Evolutionary conservation across 1,140 invertebrate genomes (phyloP).

Genomic region (Trinorchestia longiramus): DNA sequence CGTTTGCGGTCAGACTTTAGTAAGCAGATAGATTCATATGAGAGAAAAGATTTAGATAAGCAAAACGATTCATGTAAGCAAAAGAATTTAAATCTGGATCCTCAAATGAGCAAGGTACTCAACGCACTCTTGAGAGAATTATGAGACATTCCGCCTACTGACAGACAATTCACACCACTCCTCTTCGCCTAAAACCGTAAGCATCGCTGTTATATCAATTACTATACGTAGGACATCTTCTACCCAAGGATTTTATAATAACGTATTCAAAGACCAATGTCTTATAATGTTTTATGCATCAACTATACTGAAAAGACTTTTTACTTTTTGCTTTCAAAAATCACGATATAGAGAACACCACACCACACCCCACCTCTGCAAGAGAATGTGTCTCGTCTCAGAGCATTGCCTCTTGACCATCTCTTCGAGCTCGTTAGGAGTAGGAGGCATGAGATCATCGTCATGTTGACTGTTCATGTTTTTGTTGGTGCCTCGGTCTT

Average conservation of each 20-base stretch:
- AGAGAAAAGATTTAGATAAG: background rate
- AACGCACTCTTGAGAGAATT: no score
- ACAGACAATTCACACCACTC: no score
- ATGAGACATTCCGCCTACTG: no score
- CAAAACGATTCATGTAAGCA: background rate
- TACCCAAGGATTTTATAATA: no score
- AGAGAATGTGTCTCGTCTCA: conserved; percentile 71
- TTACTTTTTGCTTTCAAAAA: background rate
- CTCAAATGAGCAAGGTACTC: no score
- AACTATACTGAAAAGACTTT: background rate
- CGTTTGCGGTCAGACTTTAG: background rate
- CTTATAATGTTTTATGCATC: background rate
- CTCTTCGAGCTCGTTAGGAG: conserved; percentile 75
- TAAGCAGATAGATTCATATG: background rate
- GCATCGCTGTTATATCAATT: no score
- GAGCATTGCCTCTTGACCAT: conserved; percentile 75
- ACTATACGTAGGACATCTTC: no score
- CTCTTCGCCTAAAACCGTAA: no score
- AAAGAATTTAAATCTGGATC: no score
- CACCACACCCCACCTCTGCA: conserved; percentile 69
- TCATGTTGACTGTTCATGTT: background rate
- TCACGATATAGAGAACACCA: conserved; percentile 55
- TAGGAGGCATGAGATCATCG: background rate
- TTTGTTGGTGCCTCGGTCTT: background rate
- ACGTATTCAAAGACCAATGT: no score